These are phyloP conservation scores for Bradypodion pumilum DNA, from an alignment of 2,797 vertebrate species.

Conservation along the genomic window DNA sequence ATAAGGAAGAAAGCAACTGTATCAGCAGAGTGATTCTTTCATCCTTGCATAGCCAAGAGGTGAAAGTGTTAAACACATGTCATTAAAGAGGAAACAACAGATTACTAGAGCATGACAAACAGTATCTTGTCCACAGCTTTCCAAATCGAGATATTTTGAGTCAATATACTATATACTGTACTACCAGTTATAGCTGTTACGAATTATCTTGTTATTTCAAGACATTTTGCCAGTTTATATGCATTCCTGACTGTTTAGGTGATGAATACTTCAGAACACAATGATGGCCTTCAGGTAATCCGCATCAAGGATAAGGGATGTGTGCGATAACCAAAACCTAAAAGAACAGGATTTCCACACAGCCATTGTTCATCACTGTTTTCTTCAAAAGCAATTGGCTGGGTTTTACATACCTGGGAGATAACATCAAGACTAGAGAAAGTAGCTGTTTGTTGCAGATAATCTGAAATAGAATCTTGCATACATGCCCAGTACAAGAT, in stretches of 20 bases:
- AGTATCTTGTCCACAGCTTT: not conserved
- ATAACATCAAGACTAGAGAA: not conserved
- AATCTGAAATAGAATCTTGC: not conserved
- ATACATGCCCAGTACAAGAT: not conserved
- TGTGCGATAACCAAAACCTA: not conserved
- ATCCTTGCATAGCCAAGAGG: not conserved
- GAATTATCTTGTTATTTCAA: not conserved
- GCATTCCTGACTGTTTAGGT: not conserved
- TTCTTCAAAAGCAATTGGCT: not conserved
- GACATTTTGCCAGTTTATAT: not conserved
- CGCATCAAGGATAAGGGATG: not conserved
- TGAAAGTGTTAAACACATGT: not conserved
- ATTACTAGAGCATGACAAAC: not conserved
- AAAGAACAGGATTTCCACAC: not conserved
- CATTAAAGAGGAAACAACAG: not conserved
- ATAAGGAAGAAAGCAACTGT: not conserved
- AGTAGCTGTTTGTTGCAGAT: not conserved
- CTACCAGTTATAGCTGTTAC: not conserved
- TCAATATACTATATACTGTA: not conserved
- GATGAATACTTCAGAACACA: not conserved
- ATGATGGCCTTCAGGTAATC: conserved; percentile 8
- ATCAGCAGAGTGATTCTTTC: not conserved
- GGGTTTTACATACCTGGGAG: not conserved
- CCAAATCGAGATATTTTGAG: not conserved
- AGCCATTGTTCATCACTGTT: not conserved